Evolutionary conservation across 1,140 invertebrate species (phyloP).

Genomic region (Hycleus cichorii): DNA sequence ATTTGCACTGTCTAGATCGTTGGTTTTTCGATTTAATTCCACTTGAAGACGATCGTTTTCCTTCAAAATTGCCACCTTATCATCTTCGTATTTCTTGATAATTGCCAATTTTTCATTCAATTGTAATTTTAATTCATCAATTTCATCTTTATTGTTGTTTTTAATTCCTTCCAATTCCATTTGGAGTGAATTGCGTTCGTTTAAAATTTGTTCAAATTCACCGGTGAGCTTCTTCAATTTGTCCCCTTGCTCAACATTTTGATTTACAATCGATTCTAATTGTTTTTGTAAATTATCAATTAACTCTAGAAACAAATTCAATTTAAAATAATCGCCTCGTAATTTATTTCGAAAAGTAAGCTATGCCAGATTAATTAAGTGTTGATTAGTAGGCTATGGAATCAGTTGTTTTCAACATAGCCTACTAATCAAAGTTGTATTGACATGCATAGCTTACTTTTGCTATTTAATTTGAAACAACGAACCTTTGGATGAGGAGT

Average conservation of each 20-base stretch:
- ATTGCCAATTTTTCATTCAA: constrained; percentile 44
- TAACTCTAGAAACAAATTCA: constrained; percentile 15
- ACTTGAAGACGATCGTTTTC: constrained; percentile 51
- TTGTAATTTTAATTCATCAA: constrained; percentile 44
- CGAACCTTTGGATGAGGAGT: too few relatives aligned
- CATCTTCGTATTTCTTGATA: constrained; percentile 42
- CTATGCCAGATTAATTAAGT: too few relatives aligned
- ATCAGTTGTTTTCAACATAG: neutral
- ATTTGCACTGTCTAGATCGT: constrained; percentile 45
- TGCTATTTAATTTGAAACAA: too few relatives aligned
- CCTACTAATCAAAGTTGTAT: neutral
- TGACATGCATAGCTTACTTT: too few relatives aligned
- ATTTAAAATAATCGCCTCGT: neutral
- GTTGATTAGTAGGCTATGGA: too few relatives aligned
- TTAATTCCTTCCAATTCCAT: too few relatives aligned
- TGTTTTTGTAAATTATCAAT: constrained; percentile 22
- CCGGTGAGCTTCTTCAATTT: too few relatives aligned
- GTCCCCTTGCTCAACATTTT: too few relatives aligned
- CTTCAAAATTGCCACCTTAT: constrained; percentile 43
- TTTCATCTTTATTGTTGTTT: constrained; percentile 26
- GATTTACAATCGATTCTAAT: constrained; percentile 6
- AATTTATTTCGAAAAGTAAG: constrained; percentile 1
- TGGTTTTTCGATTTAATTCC: constrained; percentile 48
- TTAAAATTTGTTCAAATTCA: too few relatives aligned
- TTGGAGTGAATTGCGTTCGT: too few relatives aligned